A percentile compares a stretch with the other conserved stretches of the same genome.
phyloP scores from a whole-genome alignment of 2,888 invertebrate genomes.

The Drosophila hawaiiensis region DNA sequence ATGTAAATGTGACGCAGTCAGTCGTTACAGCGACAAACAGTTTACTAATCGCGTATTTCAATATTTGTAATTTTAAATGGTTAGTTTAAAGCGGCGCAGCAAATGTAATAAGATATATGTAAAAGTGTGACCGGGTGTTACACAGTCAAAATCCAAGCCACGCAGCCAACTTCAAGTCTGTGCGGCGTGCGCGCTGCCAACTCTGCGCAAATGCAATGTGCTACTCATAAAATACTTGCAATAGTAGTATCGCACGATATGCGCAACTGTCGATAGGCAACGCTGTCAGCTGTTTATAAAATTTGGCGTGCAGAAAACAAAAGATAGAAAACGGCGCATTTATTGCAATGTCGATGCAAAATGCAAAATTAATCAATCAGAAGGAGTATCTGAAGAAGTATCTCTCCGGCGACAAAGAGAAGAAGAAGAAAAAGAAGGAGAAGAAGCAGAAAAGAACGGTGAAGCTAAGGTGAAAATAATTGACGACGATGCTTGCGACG shows the following conservation, averaged over 20 bases:
- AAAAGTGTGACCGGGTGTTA: constrained; percentile 19
- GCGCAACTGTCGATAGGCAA: constrained; percentile 22
- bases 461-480: constrained; percentile 91
- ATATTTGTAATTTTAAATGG: not conserved
- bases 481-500: constrained; percentile 90
- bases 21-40: not conserved
- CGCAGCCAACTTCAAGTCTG: not conserved
- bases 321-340: not conserved
- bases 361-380: constrained; percentile 87
- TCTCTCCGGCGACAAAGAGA: constrained; percentile 88
- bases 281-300: constrained; percentile 2
- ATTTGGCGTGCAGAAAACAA: constrained; percentile 8
- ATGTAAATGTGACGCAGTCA: not conserved
- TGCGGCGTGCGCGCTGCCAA: not conserved
- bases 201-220: not conserved
- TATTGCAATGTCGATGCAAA: constrained; percentile 69
- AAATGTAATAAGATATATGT: constrained; percentile 3
- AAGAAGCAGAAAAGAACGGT: constrained; percentile 60
- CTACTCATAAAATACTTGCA: constrained; percentile 3
- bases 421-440: constrained; percentile 87
- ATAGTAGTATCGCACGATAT: not conserved
- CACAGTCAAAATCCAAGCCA: not conserved
- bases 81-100: not conserved
- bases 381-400: constrained; percentile 93
- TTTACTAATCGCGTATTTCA: not conserved